Base-by-base conservation (phyloP, 2,888 invertebrate species). In the Brassicogethes aeneus region DNA sequence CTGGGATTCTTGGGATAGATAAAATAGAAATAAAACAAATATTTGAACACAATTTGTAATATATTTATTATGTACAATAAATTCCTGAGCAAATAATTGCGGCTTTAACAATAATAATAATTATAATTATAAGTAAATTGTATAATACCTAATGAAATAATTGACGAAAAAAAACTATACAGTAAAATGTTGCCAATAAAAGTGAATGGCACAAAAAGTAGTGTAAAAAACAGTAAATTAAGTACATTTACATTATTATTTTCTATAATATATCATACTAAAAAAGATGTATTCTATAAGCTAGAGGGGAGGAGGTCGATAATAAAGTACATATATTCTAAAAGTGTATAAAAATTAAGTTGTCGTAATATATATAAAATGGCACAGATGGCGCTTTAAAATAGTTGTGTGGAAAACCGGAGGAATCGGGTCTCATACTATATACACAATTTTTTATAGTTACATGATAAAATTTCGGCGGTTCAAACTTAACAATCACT, bases 51-150 rank as follows among this genome's bases (percentile, higher is more conserved):
- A 40, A n/a, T 40, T 17, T 15, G n/a, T 35, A 40, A 16, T 30
- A 34, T 36, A 35, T 41, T 49, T 44, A 50, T 57, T 57, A 54
- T 57, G 50, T 58, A 60, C 57, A 59, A 57, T 57, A 57, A 56
- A 56, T 64, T 62, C 64, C 62, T 64, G 64, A 64, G 62, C 62
- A 64, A 62, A 59, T 57, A 61, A 60, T 60, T 62, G 60, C 60
- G 58, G 42, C 53, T 46, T 50, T 54, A 54, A 55, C 57, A 55
- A 54, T 51, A 49, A 42, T 45, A 45, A 23, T 14, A 33, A 41
- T 44, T 42, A 47, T 48, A 45, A 41, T 47, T 44, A 44, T 48
- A 44, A 47, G 43, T 53, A 42, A 52, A 44, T 46, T 46, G 50
- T 54, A 52, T 52, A 53, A 56, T 54, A 43, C 48, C 47, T 53